phyloP scores from a whole-genome alignment of 2,888 invertebrate genomes.

The Cyclophora albipunctata region DNA sequence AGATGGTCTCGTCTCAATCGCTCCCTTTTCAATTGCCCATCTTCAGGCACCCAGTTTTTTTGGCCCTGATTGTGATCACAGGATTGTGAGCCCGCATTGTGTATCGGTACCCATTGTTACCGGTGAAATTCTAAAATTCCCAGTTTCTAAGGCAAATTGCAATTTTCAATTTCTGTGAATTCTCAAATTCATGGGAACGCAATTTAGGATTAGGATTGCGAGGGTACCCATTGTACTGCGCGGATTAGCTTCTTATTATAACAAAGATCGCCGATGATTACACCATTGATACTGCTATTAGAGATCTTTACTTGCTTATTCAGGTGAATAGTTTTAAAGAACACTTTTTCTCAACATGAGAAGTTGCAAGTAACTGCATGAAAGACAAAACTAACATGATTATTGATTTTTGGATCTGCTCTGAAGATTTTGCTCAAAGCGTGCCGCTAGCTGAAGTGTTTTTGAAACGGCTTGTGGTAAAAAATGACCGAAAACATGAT shows the following conservation, averaged over 20 bases:
- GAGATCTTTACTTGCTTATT: not conserved
- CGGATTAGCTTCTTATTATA: slow-evolving; percentile 13
- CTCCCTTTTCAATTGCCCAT: slow-evolving; percentile 68
- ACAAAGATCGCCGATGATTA: slow-evolving; percentile 12
- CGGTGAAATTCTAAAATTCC: slow-evolving; percentile 50
- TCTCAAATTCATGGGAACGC: slow-evolving; percentile 52
- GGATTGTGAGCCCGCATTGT: slow-evolving; percentile 55
- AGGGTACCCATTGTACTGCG: slow-evolving; percentile 23
- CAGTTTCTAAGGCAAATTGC: slow-evolving; percentile 53
- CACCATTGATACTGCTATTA: slow-evolving; percentile 19
- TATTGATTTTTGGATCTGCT: too few species aligned
- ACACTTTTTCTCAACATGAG: too few species aligned
- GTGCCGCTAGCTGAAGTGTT: too few species aligned
- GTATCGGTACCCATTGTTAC: slow-evolving; percentile 42
- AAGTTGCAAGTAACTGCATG: too few species aligned
- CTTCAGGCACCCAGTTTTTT: slow-evolving; percentile 51
- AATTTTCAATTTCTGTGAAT: slow-evolving; percentile 47
- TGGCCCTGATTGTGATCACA: slow-evolving; percentile 56
- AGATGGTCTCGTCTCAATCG: slow-evolving; percentile 46
- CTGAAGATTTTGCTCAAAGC: too few species aligned
- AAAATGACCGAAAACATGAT: too few species aligned
- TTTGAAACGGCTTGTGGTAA: too few species aligned
- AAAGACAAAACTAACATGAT: too few species aligned
- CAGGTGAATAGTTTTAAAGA: too few species aligned
- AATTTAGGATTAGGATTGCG: slow-evolving; percentile 44